Evolutionary conservation across 2,113 vertebrate genomes (phyloP), one percentile per base, ranked within the genome.

Genomic region (Tautogolabrus adspersus): DNA sequence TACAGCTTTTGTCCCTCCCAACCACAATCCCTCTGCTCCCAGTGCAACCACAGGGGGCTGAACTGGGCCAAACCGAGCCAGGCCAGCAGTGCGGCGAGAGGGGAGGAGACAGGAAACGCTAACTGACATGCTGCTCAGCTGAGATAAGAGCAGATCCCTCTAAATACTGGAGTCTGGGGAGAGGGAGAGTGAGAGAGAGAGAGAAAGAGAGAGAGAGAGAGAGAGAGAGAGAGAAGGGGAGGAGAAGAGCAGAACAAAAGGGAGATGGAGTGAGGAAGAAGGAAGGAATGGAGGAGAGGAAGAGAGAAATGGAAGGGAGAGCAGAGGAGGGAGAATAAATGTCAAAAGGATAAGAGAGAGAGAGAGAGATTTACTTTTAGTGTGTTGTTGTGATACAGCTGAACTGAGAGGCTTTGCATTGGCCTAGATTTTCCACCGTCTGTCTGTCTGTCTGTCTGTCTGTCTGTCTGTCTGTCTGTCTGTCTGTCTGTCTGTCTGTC

Each of bases 371-470:
- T 82, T 77, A 71, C n/a, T 80, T 57, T 62, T 54, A 72, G 40
- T 19, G 69, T 64, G 66, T 74, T 83, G 75, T 68, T 75, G 65
- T 66, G 67, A 58, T 66, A n/a, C 37, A 62, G 61, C 21, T 9
- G 18, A 56, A 80, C 56, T 81, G 81, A 86, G 79, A 79, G 85
- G 82, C 73, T 87, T 85, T 85, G 75, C 77, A 38, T 59, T 88
- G 86, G 76, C 89, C 82, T 75, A 86, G 62, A 82, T 89, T 76
- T 62, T 66, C 83, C 59, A 55, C 34, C 23, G 57, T 49, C 60
- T 38, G 46, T 59, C 59, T 52, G 18, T 59, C 21, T 21, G 37
- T 38, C 66, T 51, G 22, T 40, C 54, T 60, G 23, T 22, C n/a
- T 19, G 19, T 66, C 62, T 52, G 42, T 40, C 38, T 40, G 38